Base-by-base conservation (phyloP, 2,888 invertebrate genomes). In the Phortica magna region DNA sequence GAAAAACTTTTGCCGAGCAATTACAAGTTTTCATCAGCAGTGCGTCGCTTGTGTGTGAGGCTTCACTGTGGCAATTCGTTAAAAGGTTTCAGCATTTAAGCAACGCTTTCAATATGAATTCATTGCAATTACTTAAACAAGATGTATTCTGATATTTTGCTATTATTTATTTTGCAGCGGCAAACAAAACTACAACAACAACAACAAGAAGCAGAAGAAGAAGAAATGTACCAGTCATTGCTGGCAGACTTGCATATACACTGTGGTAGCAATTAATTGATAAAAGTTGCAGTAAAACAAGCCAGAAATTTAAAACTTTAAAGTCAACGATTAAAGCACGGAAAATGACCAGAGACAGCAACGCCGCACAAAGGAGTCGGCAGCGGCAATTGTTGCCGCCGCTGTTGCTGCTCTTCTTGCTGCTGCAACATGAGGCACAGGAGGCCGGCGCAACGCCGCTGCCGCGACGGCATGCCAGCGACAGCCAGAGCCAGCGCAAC, bases 341-440 rank as follows among this genome's bases (percentile, higher is more conserved):
- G 39, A 59, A 55, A 55, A 55, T 61, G 48, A 14, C 48, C 48
- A 48, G 7, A 48, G 48, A 48, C 48, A 14, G 7, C 48, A 14
- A 0, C 48, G 48, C 48, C 2, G 31, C 31, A 31, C 31, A 31
- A 31, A 31, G 31, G 31, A 31, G 3, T 5, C 48, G 48, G 2
- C 48, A 48, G 48, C 14, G 9, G 7, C 48, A 48, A 48, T 48
- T 48, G 41, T 7, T 71, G 57, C 39, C 68, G 48, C 48, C 59
- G 65, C 57, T 41, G 42, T 75, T 14, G 10, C 48, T 78, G 74
- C 76, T 83, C 78, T 79, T 80, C 68, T 64, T 87, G 70, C 77
- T 83, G 81, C 74, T 81, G 64, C 80, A 88, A 19, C 82, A 14
- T 74, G 76, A n/a, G 14, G 5, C 67, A 41, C 77, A 5, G 12